A percentile compares a stretch with the other conserved stretches of the same genome.
Conservation (phyloP, 1,140 invertebrate genomes). For the Neodiprion virginianus region DNA sequence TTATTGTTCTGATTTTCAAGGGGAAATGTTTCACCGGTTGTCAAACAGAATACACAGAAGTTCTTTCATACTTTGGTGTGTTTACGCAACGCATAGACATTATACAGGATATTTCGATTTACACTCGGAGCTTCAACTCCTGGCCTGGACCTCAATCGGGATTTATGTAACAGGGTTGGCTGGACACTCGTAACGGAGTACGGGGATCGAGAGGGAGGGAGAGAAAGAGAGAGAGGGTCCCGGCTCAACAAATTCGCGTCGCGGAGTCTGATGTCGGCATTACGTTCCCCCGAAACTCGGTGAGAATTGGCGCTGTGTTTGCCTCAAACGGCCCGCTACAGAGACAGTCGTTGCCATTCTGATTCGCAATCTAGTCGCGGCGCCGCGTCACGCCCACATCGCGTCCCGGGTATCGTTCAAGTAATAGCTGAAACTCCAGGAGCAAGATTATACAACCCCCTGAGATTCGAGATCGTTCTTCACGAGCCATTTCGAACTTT, state of each 20-base stretch:
- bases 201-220: not conserved
- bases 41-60: too few species aligned
- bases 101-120: not conserved
- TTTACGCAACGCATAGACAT: not conserved
- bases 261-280: not conserved
- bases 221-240: not conserved
- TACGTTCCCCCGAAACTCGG: not conserved
- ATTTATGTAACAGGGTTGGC: not conserved
- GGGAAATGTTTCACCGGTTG: too few species aligned
- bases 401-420: not conserved
- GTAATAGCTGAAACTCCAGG: not conserved
- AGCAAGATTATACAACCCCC: too few species aligned
- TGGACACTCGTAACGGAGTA: not conserved
- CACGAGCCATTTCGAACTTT: too few species aligned
- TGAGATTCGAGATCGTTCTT: too few species aligned
- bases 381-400: not conserved
- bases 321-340: not conserved
- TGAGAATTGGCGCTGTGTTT: not conserved
- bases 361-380: not conserved
- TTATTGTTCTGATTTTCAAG: too few species aligned
- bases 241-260: not conserved
- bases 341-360: not conserved
- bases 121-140: not conserved
- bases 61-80: too few species aligned
- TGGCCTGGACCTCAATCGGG: not conserved